Conservation (phyloP, 2,113 vertebrate species). For the Fukomys damarensis region DNA sequence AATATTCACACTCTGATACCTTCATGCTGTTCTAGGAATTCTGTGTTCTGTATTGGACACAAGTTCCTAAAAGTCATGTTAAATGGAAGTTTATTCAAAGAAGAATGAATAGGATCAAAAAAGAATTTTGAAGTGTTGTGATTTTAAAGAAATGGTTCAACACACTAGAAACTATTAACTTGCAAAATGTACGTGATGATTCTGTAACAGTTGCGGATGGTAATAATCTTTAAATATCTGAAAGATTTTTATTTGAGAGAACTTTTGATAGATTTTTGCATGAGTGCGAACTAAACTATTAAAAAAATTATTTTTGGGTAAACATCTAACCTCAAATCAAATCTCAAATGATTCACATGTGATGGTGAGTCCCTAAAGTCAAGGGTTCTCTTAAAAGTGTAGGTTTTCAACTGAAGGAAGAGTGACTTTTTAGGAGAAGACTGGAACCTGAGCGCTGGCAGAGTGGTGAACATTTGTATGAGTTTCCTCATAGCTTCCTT, state of each 20-base stretch:
- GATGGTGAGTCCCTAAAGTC: background rate
- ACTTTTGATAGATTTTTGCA: background rate
- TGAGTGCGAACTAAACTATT: background rate
- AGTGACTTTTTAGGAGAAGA: background rate
- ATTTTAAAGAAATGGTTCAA: background rate
- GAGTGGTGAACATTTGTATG: background rate
- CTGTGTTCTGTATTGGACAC: background rate
- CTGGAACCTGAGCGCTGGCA: background rate
- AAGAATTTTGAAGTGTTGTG: background rate
- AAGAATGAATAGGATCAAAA: background rate
- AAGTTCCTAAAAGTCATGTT: background rate
- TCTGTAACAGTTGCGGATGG: background rate
- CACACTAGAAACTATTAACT: background rate
- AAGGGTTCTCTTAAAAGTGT: background rate
- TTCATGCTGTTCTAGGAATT: background rate
- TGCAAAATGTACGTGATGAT: background rate
- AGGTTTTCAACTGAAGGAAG: background rate
- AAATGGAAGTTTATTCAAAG: background rate
- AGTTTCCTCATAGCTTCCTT: background rate
- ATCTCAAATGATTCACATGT: background rate
- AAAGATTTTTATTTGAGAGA: background rate
- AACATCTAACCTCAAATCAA: background rate
- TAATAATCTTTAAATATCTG: background rate
- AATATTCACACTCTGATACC: background rate
- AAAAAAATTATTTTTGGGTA: background rate